Base-by-base conservation (phyloP, 2,888 invertebrate genomes). In the Bugula neritina region DNA sequence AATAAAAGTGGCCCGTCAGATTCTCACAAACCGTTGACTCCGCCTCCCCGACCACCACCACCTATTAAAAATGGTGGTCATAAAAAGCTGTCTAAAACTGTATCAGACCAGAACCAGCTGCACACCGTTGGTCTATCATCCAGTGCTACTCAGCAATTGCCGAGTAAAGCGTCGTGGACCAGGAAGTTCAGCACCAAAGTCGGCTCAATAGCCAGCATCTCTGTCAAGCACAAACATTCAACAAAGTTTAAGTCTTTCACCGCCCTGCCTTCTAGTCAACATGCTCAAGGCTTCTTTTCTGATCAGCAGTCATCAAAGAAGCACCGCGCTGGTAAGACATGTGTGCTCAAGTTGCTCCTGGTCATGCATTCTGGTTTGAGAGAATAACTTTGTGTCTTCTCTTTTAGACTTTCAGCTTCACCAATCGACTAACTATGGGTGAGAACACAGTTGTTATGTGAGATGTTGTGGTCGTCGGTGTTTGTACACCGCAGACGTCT, bases 111-210 rank as follows among this genome's bases (percentile, higher is more conserved):
- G n/a, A n/a, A n/a, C n/a, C n/a, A n/a, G n/a, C n/a, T n/a, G n/a
- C n/a, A n/a, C n/a, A n/a, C n/a, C n/a, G n/a, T n/a, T n/a, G n/a
- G n/a, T n/a, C n/a, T n/a, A n/a, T n/a, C n/a, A n/a, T n/a, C n/a
- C n/a, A n/a, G n/a, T n/a, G n/a, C n/a, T n/a, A n/a, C n/a, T n/a
- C n/a, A n/a, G n/a, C n/a, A n/a, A n/a, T n/a, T n/a, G 17, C 43
- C 43, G 5, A 43, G 43, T 43, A 43, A 43, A 43, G 43, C 17
- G 17, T 43, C 43, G 5, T 72, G 72, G 69, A 63, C 70, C 31
- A 27, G 73, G 5, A 43, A 69, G n/a, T 43, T 73, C 1, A 73
- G 71, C 57, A 31, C 35, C 35, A 73, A 73, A 71, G 43, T 73
- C 34, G 54, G 71, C 27, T 71, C 35, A 71, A 57, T 71, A 2